Conservation (phyloP, 35 echinoderm and acorn worm species). For the Heliocidaris tuberculata region DNA sequence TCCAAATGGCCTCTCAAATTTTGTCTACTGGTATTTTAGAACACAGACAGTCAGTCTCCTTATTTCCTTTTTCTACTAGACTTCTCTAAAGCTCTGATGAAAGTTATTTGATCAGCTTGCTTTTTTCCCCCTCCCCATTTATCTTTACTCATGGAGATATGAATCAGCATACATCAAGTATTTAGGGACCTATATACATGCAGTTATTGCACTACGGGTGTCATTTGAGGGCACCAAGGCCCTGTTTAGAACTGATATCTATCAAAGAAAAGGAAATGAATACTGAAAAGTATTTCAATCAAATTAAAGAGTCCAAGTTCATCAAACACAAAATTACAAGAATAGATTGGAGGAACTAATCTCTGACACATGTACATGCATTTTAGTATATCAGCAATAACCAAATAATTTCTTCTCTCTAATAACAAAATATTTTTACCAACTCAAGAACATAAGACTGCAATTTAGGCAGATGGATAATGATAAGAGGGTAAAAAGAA, state of each 20-base stretch:
- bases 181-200: not conserved
- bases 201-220: not conserved
- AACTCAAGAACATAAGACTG: too few relatives aligned
- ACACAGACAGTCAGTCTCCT: not conserved
- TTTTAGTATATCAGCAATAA: too few relatives aligned
- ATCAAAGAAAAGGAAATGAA: not conserved
- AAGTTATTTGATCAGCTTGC: not conserved
- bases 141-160: not conserved
- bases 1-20: not conserved
- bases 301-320: too few relatives aligned
- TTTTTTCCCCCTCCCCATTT: not conserved
- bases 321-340: too few relatives aligned
- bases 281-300: too few relatives aligned
- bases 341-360: too few relatives aligned
- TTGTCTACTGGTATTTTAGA: not conserved
- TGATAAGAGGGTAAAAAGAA: too few relatives aligned
- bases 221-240: not conserved
- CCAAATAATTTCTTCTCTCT: too few relatives aligned
- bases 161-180: not conserved
- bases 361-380: too few relatives aligned
- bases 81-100: not conserved
- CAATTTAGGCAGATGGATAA: too few relatives aligned
- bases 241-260: not conserved
- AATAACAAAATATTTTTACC: too few relatives aligned
- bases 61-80: not conserved